Evolutionary conservation across 2,797 vertebrate genomes (phyloP).

Genomic region (Macropodus opercularis): DNA sequence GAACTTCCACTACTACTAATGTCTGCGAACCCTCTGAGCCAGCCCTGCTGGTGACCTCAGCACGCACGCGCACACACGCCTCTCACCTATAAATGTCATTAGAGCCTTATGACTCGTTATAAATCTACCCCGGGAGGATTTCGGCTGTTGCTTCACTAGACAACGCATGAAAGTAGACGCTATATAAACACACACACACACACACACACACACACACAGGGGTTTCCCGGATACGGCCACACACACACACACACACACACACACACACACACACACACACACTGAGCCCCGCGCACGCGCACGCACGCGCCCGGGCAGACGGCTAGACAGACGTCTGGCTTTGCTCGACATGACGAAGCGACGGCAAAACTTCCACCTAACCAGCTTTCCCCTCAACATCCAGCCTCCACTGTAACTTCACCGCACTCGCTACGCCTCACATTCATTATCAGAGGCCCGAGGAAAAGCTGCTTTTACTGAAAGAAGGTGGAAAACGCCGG

Average conservation of each 20-base stretch:
- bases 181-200: not conserved
- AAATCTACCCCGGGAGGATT: not conserved
- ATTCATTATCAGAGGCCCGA: not conserved
- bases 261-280: conserved; percentile 8
- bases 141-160: not conserved
- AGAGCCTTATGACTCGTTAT: conserved; percentile 17
- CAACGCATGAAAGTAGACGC: conserved; percentile 1
- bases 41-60: conserved; percentile 28
- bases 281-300: conserved; percentile 2
- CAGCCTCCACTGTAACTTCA: not conserved
- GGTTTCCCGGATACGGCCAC: conserved; percentile 58
- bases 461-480: not conserved
- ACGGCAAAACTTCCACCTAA: conserved; percentile 50
- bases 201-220: conserved; percentile 24
- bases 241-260: conserved; percentile 13
- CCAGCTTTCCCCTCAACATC: not conserved
- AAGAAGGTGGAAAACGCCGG: not conserved
- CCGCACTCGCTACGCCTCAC: not conserved
- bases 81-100: conserved; percentile 25
- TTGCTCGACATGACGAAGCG: conserved; percentile 60
- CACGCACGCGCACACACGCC: conserved; percentile 3
- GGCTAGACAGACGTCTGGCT: conserved; percentile 72
- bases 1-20: not conserved
- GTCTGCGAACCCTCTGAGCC: conserved; percentile 16
- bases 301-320: conserved; percentile 22